Evolutionary conservation across 2,888 invertebrate genomes (phyloP).

Genomic region (Scaptomyza caliginosa): DNA sequence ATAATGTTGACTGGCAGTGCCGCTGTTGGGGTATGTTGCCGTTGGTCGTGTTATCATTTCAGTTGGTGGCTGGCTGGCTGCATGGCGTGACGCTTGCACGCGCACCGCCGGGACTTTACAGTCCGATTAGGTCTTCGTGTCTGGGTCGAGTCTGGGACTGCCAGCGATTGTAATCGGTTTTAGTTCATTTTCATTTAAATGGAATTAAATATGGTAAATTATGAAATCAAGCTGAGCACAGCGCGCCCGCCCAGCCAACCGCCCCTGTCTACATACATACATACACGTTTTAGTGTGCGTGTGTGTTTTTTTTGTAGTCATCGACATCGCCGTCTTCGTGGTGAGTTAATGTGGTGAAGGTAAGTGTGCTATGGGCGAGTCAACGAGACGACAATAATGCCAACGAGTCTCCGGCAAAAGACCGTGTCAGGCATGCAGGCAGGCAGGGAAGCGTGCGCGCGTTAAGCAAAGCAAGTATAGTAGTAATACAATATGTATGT

Average conservation of each 20-base stretch:
- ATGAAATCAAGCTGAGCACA: conserved; percentile 68
- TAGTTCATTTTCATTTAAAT: conserved; percentile 78
- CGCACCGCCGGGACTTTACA: conserved; percentile 23
- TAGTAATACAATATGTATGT: conserved; percentile 60
- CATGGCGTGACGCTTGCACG: conserved; percentile 57
- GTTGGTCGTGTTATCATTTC: conserved; percentile 71
- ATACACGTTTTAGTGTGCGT: neutral
- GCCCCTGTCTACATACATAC: neutral
- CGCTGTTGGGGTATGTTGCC: conserved; percentile 72
- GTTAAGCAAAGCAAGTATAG: conserved; percentile 54
- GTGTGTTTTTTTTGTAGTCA: neutral
- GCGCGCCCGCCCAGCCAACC: conserved; percentile 8
- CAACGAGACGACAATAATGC: conserved; percentile 61
- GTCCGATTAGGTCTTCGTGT: conserved; percentile 29
- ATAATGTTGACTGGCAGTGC: conserved; percentile 28
- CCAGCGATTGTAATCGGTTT: conserved; percentile 73
- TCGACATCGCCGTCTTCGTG: conserved; percentile 32
- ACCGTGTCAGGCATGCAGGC: conserved; percentile 19
- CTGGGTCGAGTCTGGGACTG: conserved; percentile 60
- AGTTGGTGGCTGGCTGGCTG: conserved; percentile 68
- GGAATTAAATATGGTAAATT: conserved; percentile 79
- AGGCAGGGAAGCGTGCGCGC: conserved; percentile 16
- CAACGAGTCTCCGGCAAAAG: conserved; percentile 48
- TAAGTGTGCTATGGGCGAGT: conserved; percentile 64
- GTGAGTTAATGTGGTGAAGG: conserved; percentile 70